phyloP scores from a whole-genome alignment of 2,113 vertebrate genomes.

The Pycnonotus jocosus region DNA sequence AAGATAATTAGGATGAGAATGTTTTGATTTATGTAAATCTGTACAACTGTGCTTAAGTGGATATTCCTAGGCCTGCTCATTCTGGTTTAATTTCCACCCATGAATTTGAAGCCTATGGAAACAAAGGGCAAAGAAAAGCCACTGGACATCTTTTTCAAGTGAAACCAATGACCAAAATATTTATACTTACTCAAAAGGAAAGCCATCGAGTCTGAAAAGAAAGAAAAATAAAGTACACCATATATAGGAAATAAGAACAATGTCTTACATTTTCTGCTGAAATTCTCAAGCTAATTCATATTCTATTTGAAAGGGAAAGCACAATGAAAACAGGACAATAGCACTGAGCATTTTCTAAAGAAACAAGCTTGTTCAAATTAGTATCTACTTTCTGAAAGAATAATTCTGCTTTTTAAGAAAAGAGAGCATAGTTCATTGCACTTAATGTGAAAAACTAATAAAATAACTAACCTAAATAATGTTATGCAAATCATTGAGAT shows the following conservation, averaged over 20 bases:
- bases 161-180: conserved; percentile 1
- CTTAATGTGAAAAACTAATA: background rate
- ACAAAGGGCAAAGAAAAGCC: background rate
- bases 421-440: background rate
- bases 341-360: background rate
- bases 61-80: background rate
- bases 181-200: conserved; percentile 92
- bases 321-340: background rate
- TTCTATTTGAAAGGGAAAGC: conserved; percentile 12
- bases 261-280: background rate
- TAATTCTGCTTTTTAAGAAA: background rate
- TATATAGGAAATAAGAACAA: conserved; percentile 2
- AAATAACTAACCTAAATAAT: background rate
- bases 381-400: background rate
- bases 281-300: background rate
- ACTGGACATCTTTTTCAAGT: background rate
- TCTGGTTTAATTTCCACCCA: background rate
- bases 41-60: background rate
- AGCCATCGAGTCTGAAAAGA: conserved; percentile 89
- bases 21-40: background rate
- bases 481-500: background rate
- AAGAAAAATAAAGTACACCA: conserved; percentile 59
- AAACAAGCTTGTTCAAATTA: background rate
- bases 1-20: background rate
- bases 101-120: background rate